Evolutionary conservation across 2,888 invertebrate species (phyloP).

Genomic region (Apodemia zela): DNA sequence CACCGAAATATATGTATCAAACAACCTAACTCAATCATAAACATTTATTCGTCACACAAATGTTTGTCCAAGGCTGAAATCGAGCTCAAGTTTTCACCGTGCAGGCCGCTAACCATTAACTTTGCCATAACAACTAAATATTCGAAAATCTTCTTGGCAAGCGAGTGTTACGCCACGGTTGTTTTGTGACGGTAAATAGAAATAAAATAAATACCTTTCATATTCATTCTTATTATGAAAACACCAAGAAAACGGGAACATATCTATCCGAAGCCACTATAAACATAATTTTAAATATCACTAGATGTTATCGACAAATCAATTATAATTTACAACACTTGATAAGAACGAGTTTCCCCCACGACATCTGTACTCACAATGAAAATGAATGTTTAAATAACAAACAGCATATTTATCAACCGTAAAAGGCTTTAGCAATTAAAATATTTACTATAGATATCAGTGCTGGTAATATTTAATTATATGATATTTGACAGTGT

Average conservation of each 20-base stretch:
- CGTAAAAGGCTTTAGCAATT: not conserved
- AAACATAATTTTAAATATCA: conserved; percentile 6
- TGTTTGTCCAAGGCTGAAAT: not conserved
- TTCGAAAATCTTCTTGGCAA: not conserved
- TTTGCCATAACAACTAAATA: not conserved
- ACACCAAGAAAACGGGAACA: conserved; percentile 22
- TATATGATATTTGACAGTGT: not conserved
- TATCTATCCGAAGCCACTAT: conserved; percentile 8
- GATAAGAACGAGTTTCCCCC: not conserved
- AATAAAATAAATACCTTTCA: conserved; percentile 12
- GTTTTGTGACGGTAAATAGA: not conserved
- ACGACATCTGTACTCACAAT: not conserved
- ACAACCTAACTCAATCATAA: not conserved
- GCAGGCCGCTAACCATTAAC: not conserved
- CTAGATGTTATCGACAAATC: not conserved
- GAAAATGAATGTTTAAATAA: not conserved
- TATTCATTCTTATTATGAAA: conserved; percentile 13
- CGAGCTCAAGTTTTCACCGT: not conserved
- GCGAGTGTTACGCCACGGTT: no score
- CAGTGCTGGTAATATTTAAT: not conserved
- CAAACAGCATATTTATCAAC: not conserved
- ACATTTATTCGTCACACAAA: no score
- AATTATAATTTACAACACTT: conserved; percentile 2
- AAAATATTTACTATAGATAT: not conserved
- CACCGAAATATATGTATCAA: not conserved